Evolutionary conservation across 64 coral and sea anemone species (phyloP).

Genomic region (Acropora tenuis): DNA sequence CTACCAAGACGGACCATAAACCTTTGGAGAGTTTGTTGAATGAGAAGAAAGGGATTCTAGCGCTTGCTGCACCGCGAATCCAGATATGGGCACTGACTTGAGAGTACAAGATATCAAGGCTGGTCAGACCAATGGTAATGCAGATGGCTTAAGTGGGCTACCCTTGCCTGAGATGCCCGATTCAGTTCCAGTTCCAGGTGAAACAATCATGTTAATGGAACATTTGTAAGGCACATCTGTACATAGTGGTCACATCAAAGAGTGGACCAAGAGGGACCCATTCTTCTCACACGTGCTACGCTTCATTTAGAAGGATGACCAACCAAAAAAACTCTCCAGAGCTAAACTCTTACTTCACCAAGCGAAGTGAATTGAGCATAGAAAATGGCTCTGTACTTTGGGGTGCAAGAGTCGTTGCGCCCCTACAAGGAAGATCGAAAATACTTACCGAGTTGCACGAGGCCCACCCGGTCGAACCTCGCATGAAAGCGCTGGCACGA

Average conservation of each 20-base stretch:
- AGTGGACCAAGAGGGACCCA: background rate
- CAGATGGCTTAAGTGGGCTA: background rate
- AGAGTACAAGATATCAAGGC: background rate
- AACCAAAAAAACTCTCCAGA: background rate
- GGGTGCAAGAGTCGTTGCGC: too few relatives aligned
- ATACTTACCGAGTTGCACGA: too few relatives aligned
- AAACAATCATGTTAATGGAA: slow-evolving; percentile 9
- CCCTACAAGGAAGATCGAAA: too few relatives aligned
- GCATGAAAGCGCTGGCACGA: too few relatives aligned
- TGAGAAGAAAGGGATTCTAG: background rate
- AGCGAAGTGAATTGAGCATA: background rate
- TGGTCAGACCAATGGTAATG: background rate
- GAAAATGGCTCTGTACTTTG: background rate
- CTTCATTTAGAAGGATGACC: slow-evolving; percentile 6
- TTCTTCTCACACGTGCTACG: background rate
- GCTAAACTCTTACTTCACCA: slow-evolving; percentile 2
- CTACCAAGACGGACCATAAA: too few relatives aligned
- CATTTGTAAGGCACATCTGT: background rate
- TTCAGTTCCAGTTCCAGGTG: background rate
- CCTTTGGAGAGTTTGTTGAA: background rate
- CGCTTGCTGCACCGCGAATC: background rate
- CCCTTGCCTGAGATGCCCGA: background rate
- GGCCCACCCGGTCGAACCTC: too few relatives aligned
- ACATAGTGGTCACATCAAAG: too few relatives aligned
- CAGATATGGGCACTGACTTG: slow-evolving; percentile 1